Evolutionary conservation across 2,888 invertebrate genomes (phyloP), one percentile per base, ranked within the genome.

Genomic region (Standfussiana lucernea): DNA sequence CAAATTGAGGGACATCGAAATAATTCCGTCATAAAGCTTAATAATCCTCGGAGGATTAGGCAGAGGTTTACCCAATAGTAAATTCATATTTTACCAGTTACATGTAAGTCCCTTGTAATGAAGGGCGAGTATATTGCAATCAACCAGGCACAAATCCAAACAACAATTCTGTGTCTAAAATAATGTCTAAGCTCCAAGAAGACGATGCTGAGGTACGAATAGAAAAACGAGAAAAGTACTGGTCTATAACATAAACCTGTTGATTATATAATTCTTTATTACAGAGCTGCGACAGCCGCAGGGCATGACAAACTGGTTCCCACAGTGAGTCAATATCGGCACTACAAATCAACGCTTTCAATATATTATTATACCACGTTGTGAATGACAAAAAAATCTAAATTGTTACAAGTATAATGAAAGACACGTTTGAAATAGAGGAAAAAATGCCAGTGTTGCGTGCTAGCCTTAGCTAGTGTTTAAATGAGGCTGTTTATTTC

Each of bases 321-420:
- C 84, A 86, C 82, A 73, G 65, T 88, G 80, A 84, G 74, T 87
- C 88, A 84, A 81, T 81, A 88, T 86, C 80, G 80, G 74, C 67
- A 77, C 68, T 78, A 82, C 68, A 78, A 82, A 84, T 75, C 79
- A 77, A 84, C 62, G 66, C 37, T 67, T 78, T 56, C 65, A 69
- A 82, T 76, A 53, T 72, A 74, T 75, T 24, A 7, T 7, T 28
- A 28, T 28, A 77, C 45, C 28, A 47, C 7, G 68, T 28, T 61
- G 50, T 24, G 37, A 47, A 69, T 42, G 79, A 80, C 64, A 85
- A 86, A 84, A 84, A 84, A 86, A 76, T 28, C 21, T 56, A 72
- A 78, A 76, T 78, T 72, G 75, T 72, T 76, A 62, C 78, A 56
- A 76, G 64, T 75, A 61, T 59, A 83, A 77, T 66, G 21, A 83